Evolutionary conservation across 1,140 invertebrate species (phyloP).

Genomic region (Metopolophium dirhodum): DNA sequence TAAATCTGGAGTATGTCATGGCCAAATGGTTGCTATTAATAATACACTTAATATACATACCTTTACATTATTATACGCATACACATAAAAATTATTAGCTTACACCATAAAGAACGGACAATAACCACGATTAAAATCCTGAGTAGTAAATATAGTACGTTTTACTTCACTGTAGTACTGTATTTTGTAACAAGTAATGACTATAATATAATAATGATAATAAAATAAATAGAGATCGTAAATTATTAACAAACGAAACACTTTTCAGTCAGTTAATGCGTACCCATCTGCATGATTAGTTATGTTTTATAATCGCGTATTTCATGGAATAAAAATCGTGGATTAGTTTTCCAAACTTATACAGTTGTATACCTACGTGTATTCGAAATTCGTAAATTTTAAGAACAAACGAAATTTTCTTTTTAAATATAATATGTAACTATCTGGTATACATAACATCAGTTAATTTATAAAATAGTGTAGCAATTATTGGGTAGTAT

Average conservation of each 20-base stretch:
- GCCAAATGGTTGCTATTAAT: conserved; percentile 36
- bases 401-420: neutral
- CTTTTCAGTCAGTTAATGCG: neutral
- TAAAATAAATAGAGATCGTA: neutral
- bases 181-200: neutral
- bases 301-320: neutral
- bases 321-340: neutral
- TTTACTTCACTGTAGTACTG: neutral
- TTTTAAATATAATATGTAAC: no score
- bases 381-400: neutral
- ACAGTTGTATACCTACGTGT: neutral
- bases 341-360: neutral
- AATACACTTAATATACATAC: conserved; percentile 38
- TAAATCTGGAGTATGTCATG: conserved; percentile 56
- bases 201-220: neutral
- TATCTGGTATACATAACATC: no score
- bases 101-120: conserved; percentile 16
- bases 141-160: neutral
- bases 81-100: conserved; percentile 31
- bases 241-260: neutral
- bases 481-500: neutral
- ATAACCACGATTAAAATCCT: conserved; percentile 13
- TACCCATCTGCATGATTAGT: neutral
- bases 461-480: neutral
- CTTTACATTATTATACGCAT: conserved; percentile 6